phyloP scores from a whole-genome alignment of 2,888 invertebrate genomes.

The Megaustenia siamemsis region DNA sequence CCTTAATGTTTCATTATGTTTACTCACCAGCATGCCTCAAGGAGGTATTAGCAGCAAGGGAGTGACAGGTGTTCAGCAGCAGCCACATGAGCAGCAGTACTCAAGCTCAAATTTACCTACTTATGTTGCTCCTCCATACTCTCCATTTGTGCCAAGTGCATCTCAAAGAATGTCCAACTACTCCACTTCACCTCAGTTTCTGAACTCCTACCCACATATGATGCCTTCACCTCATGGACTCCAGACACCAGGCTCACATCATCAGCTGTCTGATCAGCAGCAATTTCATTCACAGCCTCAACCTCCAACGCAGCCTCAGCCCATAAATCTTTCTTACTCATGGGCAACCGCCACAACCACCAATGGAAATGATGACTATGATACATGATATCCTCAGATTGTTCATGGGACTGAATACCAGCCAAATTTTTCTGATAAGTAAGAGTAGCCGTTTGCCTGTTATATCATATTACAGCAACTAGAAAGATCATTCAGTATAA shows the following conservation, averaged over 20 bases:
- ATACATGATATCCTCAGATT: constrained; percentile 29
- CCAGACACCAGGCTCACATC: neutral
- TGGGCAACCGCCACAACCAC: constrained; percentile 15
- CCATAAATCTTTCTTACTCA: constrained; percentile 45
- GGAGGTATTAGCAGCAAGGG: constrained; percentile 1
- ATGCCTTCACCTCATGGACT: constrained; percentile 34
- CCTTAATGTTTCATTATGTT: too few relatives aligned
- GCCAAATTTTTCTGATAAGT: neutral
- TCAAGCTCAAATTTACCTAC: neutral
- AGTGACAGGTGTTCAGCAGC: constrained; percentile 31
- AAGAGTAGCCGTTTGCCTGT: neutral
- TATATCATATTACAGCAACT: neutral
- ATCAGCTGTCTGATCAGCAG: neutral
- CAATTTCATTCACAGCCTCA: constrained; percentile 12
- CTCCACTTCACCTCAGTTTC: constrained; percentile 27
- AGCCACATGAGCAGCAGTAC: constrained; percentile 25
- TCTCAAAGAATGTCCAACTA: constrained; percentile 29
- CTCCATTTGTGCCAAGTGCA: neutral
- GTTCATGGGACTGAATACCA: neutral
- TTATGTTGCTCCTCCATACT: neutral
- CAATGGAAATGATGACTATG: constrained; percentile 42
- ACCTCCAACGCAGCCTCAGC: constrained; percentile 31
- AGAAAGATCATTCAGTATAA: neutral
- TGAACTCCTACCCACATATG: constrained; percentile 26
- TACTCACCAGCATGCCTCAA: constrained; percentile 25